phyloP scores from a whole-genome alignment of 2,888 invertebrate genomes.

The Mesopsocus fuscifrons region DNA sequence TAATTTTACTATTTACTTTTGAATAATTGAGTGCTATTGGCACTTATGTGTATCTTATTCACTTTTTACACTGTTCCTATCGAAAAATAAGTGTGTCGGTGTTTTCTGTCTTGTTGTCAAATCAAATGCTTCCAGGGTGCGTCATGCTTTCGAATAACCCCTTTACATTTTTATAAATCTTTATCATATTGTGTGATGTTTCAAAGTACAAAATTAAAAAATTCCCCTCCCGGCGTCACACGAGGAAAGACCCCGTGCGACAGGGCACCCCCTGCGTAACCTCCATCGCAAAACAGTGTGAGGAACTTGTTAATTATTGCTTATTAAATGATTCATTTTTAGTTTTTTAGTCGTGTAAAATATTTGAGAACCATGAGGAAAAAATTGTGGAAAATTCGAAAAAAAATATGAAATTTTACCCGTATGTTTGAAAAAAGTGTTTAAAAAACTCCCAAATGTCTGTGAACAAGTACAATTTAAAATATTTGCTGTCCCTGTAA shows the following conservation, averaged over 20 bases:
- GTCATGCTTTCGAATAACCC: background rate
- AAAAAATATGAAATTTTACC: background rate
- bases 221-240: no score
- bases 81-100: constrained; percentile 1
- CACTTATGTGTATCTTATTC: no score
- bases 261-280: no score
- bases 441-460: constrained; percentile 9
- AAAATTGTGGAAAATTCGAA: constrained; percentile 1
- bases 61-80: background rate
- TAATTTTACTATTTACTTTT: background rate
- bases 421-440: constrained; percentile 4
- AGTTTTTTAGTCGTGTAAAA: constrained; percentile 2
- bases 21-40: no score
- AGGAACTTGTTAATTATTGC: constrained; percentile 9
- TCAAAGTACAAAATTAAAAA: constrained; percentile 6
- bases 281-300: no score
- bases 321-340: constrained; percentile 8
- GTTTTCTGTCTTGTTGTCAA: constrained; percentile 9
- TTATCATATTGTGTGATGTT: constrained; percentile 8
- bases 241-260: no score
- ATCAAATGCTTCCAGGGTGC: background rate
- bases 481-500: constrained; percentile 4
- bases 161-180: background rate
- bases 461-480: constrained; percentile 10
- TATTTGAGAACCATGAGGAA: background rate